These are phyloP conservation scores for Perognathus longimembris DNA, from an alignment of 2,113 vertebrate genomes.

Conservation along the genomic window DNA sequence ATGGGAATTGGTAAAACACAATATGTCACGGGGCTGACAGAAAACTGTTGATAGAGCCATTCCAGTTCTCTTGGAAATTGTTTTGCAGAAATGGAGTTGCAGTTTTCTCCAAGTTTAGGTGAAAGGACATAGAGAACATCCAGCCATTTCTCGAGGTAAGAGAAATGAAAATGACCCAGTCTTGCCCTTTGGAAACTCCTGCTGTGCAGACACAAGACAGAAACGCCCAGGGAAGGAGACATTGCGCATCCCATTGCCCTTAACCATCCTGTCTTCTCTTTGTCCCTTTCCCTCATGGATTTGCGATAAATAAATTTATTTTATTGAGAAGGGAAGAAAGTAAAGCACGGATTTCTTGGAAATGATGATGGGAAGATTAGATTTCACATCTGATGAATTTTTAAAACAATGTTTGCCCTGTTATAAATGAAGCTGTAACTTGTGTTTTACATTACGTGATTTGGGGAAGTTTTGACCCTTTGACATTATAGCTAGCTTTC, in stretches of 20 bases:
- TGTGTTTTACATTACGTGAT: background rate
- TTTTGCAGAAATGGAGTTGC: too few species aligned
- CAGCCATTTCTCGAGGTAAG: background rate
- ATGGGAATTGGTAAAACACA: too few species aligned
- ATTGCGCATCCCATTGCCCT: background rate
- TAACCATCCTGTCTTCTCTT: background rate
- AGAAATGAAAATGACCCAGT: background rate
- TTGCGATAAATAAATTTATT: background rate
- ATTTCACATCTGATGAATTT: background rate
- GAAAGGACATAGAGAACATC: too few species aligned
- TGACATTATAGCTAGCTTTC: background rate
- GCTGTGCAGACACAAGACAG: background rate
- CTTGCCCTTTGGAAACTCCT: background rate
- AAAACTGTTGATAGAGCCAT: too few species aligned
- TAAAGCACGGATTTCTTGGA: background rate
- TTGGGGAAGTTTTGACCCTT: slow-evolving; percentile 28
- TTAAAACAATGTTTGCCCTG: background rate
- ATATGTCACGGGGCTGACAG: too few species aligned
- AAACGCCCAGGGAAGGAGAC: background rate
- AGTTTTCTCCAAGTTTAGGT: too few species aligned
- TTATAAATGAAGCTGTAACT: background rate
- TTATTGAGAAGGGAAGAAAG: background rate
- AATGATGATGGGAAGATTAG: background rate
- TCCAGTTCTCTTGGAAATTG: too few species aligned
- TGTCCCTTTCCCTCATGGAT: background rate